phyloP scores from a whole-genome alignment of 1,140 invertebrate genomes.

The Probaryconus sp. region DNA sequence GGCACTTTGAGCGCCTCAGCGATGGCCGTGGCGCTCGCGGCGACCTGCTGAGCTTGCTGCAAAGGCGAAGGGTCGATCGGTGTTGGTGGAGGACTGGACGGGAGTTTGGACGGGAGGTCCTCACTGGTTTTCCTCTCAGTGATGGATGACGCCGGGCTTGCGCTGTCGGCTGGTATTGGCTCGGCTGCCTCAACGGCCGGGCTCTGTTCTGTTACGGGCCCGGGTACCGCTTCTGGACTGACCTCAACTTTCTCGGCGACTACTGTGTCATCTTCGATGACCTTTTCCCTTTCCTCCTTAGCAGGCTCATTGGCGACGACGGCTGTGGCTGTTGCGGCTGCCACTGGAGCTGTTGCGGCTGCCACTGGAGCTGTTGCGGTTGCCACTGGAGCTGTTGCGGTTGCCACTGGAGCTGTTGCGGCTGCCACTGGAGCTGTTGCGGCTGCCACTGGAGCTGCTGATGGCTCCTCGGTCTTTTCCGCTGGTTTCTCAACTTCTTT shows the following conservation, averaged over 20 bases:
- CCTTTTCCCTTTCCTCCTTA: neutral
- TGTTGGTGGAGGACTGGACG: conserved; percentile 76
- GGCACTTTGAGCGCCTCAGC: conserved; percentile 72
- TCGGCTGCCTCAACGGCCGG: conserved; percentile 53
- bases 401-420: conserved; percentile 63
- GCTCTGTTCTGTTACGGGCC: conserved; percentile 43
- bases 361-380: conserved; percentile 48
- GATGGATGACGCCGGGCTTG: conserved; percentile 72
- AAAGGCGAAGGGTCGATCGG: conserved; percentile 76
- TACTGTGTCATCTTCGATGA: neutral
- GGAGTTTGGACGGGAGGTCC: conserved; percentile 72
- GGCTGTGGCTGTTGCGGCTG: conserved; percentile 47
- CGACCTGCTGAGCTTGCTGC: conserved; percentile 74
- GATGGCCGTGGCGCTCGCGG: conserved; percentile 68
- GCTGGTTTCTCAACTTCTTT: conserved; percentile 51
- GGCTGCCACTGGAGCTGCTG: conserved; percentile 48
- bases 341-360: conserved; percentile 59
- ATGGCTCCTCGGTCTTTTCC: conserved; percentile 64
- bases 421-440: conserved; percentile 57
- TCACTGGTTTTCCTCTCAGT: conserved; percentile 77
- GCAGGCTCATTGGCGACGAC: conserved; percentile 41
- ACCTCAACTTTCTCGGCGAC: conserved; percentile 74
- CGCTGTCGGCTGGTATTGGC: conserved; percentile 56
- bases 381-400: too few relatives aligned
- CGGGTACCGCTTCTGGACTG: conserved; percentile 68